A percentile compares a stretch with the other conserved stretches of the same genome.
Evolutionary conservation across 2,797 vertebrate genomes (phyloP).

Genomic region (Acipenser oxyrinchus): DNA sequence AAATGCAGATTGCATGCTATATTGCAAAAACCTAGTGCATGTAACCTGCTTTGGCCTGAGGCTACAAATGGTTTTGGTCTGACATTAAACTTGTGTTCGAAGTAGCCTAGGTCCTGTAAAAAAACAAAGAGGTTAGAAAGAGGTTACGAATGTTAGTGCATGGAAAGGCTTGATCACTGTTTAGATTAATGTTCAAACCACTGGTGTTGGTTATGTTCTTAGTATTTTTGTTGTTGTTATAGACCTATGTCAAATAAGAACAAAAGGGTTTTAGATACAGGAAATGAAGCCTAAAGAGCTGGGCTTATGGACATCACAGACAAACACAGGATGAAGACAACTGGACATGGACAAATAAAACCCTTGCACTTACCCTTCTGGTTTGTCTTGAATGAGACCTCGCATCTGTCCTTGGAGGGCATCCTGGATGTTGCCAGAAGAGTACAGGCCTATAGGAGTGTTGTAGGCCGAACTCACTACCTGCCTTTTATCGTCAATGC

Average conservation of each 20-base stretch:
- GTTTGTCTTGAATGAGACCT: constrained; percentile 71
- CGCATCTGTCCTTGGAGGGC: constrained; percentile 90
- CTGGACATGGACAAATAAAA: neutral
- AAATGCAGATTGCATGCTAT: constrained; percentile 39
- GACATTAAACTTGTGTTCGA: constrained; percentile 85
- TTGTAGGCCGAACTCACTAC: constrained; percentile 96
- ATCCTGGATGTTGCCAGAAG: constrained; percentile 92
- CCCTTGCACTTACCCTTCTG: constrained; percentile 69
- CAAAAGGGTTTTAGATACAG: neutral
- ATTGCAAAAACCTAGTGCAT: constrained; percentile 14
- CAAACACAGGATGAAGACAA: constrained; percentile 18
- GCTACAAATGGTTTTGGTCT: constrained; percentile 68
- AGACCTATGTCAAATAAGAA: no score
- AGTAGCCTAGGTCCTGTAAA: constrained; percentile 78
- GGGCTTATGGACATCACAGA: constrained; percentile 37
- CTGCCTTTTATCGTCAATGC: constrained; percentile 90
- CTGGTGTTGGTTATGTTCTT: no score
- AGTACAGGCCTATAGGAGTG: constrained; percentile 95
- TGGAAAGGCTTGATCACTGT: no score
- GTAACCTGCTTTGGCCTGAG: constrained; percentile 70
- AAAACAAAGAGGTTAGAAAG: constrained; percentile 48
- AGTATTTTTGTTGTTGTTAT: no score
- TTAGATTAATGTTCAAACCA: no score
- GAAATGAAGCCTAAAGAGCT: constrained; percentile 50
- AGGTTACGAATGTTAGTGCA: constrained; percentile 11